Base-by-base conservation (phyloP, 2,888 invertebrate genomes). In the Dasysyrphus albostriatus region DNA sequence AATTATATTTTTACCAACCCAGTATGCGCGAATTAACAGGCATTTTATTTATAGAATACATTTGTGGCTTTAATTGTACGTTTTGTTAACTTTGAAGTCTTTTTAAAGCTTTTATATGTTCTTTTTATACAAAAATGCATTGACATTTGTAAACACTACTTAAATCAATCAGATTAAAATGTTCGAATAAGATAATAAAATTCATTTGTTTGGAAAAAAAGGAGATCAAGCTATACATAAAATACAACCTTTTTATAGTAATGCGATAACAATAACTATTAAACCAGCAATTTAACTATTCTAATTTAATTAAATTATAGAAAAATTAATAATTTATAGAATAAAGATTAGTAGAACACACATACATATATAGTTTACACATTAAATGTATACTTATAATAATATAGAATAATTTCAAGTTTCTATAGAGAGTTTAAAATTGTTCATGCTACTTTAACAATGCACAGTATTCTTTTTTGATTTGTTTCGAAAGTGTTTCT, bases 221-320 rank as follows among this genome's bases (percentile, higher is more conserved):
- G 7, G 61, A 61, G 39, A 61, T 39, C 61, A 61, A 61, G 24
- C 44, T 65, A 32, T 47, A 16, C 44, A 47, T 47, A 47, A 61
- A 63, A 65, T 65, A 65, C 44, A 65, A 65, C 47, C 65, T 65
- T 29, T 65, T 12, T 47, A 47, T 65, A 32, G 7, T 32, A 65
- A 29, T 65, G 29, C 16, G 3, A 65, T 47, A 29, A 29, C 29
- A 44, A 63, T 44, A 29, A 58, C 10, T 32, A 1, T 29, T 56
- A 8, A 34, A 34, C 34, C 4, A 10, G n/a, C 10, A 42, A 63
- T 29, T 44, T 14, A 47, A 47, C 65, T 65, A 65, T 10, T 44
- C 3, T 44, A 9, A 63, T 16, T 3, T 44, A 44, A 58, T 34
- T 39, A 19, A n/a, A 54, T 24, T 0, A 54, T 8, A 54, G 8